Base-by-base conservation (phyloP, 2,888 invertebrate genomes). In the Amphipoea lucens region DNA sequence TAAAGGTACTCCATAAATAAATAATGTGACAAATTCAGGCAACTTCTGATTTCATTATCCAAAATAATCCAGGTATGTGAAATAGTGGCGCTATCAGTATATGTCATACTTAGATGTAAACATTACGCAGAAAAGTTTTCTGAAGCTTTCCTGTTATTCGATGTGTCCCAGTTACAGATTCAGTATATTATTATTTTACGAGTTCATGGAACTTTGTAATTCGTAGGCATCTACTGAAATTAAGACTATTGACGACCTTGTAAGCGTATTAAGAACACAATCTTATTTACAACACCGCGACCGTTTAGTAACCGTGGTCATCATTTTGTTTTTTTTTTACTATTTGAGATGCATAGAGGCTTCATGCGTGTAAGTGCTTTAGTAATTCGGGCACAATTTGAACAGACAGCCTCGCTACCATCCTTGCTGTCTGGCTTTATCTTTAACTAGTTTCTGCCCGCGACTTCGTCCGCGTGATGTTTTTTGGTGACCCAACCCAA, bases 51-150 rank as follows among this genome's bases (percentile, higher is more conserved):
- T 86, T 77, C 65, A 80, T 83, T 81, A 75, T 79, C 69, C 60
- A 75, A 42, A 72, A 80, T 78, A 81, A 84, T 70, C 66, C 78
- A 71, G 82, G 81, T 88, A 67, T 80, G 71, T 80, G 75, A 80
- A 84, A 83, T 80, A 81, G 76, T 78, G 67, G 57, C 48, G 74
- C 60, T 71, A 77, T 77, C 74, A 76, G 60, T 36, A 63, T 75
- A 80, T 76, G 63, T 78, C 67, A 75, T 84, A 81, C 36, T n/a
- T 45, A 70, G 48, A 75, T 66, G 71, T 75, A 70, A 83, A 83
- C 66, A 78, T 77, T 63, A 67, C 62, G 42, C 42, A 72, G 54
- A 62, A 76, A 79, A 77, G 48, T 82, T 79, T 65, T 45, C 69
- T 71, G 48, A 60, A 72, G 62, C 20, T 88, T 77, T 77, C 80